Conservation (phyloP, 2,113 vertebrate species). For the Grallaria varia region DNA sequence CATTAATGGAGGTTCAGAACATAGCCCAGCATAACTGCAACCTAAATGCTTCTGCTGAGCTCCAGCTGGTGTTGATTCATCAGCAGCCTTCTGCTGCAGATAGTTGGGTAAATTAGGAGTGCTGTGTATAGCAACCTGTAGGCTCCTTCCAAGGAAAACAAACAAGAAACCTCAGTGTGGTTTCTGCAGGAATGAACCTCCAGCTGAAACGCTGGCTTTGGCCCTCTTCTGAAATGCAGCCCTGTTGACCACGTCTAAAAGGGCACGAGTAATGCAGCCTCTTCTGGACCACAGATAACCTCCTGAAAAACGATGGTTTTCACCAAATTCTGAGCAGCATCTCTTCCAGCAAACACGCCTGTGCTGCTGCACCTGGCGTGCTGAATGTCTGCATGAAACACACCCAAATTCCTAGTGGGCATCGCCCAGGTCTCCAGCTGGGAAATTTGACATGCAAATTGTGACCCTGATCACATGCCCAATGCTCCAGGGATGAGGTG, state of each 20-base stretch:
- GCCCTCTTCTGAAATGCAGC: neutral
- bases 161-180: neutral
- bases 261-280: neutral
- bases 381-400: neutral
- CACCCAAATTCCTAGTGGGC: neutral
- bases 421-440: neutral
- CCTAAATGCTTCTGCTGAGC: neutral
- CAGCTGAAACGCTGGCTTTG: neutral
- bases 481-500: neutral
- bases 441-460: neutral
- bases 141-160: slow-evolving; percentile 30
- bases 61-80: slow-evolving; percentile 40
- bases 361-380: neutral
- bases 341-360: neutral
- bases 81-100: slow-evolving; percentile 39
- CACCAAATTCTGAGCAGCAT: neutral
- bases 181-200: neutral
- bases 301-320: neutral
- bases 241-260: neutral
- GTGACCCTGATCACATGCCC: neutral
- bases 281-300: neutral
- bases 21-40: neutral
- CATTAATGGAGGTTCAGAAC: neutral
- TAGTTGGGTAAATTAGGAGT: neutral
- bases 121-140: slow-evolving; percentile 17